Evolutionary conservation across 2,888 invertebrate genomes (phyloP).

Genomic region (Agriopis aurantiaria): DNA sequence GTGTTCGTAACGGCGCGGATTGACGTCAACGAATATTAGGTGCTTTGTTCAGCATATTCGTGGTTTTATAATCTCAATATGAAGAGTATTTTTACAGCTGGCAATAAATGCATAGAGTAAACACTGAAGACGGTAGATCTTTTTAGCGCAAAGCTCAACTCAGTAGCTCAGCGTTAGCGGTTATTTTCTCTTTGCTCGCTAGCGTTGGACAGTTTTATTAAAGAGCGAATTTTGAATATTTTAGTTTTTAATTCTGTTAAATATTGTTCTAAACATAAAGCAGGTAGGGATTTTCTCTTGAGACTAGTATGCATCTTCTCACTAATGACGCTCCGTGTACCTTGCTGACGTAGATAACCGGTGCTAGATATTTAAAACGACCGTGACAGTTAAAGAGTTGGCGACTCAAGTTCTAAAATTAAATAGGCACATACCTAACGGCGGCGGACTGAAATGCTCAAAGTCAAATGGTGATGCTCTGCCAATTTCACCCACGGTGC

Average conservation of each 20-base stretch:
- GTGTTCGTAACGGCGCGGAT: conserved; percentile 54
- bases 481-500: conserved; percentile 47
- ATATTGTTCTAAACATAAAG: conserved; percentile 29
- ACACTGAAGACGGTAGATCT: conserved; percentile 42
- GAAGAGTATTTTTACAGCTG: conserved; percentile 61
- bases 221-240: conserved; percentile 34
- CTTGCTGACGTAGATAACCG: conserved; percentile 43
- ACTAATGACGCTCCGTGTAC: conserved; percentile 37
- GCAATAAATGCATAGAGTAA: conserved; percentile 53
- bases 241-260: conserved; percentile 29
- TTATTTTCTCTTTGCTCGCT: conserved; percentile 19
- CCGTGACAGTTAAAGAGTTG: conserved; percentile 51
- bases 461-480: conserved; percentile 47
- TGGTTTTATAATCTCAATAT: conserved; percentile 55
- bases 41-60: conserved; percentile 60
- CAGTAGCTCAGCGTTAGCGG: too few relatives aligned
- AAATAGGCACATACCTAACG: conserved; percentile 49
- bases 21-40: conserved; percentile 64
- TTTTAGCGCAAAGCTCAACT: conserved; percentile 44
- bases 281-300: conserved; percentile 27
- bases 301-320: conserved; percentile 18
- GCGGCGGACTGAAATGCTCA: conserved; percentile 47
- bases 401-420: conserved; percentile 49
- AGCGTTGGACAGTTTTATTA: conserved; percentile 46
- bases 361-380: conserved; percentile 48